Conservation (phyloP, 2,797 vertebrate genomes). For the Botia almorhae region DNA sequence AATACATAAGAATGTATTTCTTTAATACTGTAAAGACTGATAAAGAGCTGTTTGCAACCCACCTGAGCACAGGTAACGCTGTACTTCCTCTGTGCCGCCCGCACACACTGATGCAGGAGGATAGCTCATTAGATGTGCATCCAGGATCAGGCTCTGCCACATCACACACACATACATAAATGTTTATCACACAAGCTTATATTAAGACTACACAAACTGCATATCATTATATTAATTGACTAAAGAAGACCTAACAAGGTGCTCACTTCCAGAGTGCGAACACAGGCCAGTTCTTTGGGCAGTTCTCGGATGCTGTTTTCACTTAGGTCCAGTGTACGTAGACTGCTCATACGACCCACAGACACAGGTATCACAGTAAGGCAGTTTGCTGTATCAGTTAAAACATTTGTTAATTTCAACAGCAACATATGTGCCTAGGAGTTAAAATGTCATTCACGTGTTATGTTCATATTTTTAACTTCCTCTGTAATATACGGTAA, state of each 20-base stretch:
- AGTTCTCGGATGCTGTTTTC: constrained; percentile 83
- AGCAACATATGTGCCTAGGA: neutral
- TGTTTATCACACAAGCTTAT: neutral
- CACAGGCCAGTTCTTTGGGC: constrained; percentile 79
- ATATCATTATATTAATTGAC: neutral
- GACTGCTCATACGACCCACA: constrained; percentile 78
- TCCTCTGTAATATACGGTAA: neutral
- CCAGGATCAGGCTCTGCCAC: constrained; percentile 84
- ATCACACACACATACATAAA: constrained; percentile 31
- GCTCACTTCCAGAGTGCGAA: constrained; percentile 85
- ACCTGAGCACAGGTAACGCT: constrained; percentile 88
- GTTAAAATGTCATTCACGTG: neutral
- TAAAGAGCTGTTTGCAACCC: neutral
- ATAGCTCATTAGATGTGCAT: constrained; percentile 82
- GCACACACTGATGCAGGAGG: constrained; percentile 83
- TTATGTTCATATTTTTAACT: neutral
- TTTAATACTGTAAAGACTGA: neutral
- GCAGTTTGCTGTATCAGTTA: constrained; percentile 79
- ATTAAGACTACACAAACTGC: neutral
- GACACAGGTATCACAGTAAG: constrained; percentile 81
- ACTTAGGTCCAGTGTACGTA: constrained; percentile 86
- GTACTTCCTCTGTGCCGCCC: constrained; percentile 84
- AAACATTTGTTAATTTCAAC: neutral
- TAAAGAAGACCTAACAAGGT: neutral
- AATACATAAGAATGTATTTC: neutral